These are phyloP conservation scores for Cyclura pinguis DNA, from an alignment of 2,797 vertebrate genomes.

Conservation along the genomic window DNA sequence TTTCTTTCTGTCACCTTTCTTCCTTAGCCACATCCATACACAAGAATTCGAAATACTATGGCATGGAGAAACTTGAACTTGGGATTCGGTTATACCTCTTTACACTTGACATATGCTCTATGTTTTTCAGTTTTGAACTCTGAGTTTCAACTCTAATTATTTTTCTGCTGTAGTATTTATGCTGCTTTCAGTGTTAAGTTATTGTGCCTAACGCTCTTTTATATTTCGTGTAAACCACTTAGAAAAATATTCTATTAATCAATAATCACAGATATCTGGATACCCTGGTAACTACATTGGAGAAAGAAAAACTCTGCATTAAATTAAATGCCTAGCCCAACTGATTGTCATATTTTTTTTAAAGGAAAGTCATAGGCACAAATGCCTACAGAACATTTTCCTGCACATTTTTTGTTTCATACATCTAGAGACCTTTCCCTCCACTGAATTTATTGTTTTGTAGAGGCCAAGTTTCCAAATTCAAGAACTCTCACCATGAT, in stretches of 20 bases:
- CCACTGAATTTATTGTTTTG: neutral
- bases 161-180: too few relatives aligned
- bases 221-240: too few relatives aligned
- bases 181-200: too few relatives aligned
- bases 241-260: neutral
- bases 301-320: neutral
- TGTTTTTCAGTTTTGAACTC: too few relatives aligned
- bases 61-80: too few relatives aligned
- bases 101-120: too few relatives aligned
- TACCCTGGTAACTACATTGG: neutral
- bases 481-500: neutral
- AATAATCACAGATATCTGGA: neutral
- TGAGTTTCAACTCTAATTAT: too few relatives aligned
- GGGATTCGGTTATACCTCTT: too few relatives aligned
- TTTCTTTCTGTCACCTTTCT: too few relatives aligned
- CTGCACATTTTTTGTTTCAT: neutral
- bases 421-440: neutral
- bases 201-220: too few relatives aligned
- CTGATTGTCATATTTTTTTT: neutral
- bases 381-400: neutral
- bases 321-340: neutral
- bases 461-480: neutral
- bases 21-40: too few relatives aligned
- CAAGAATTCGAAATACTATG: too few relatives aligned
- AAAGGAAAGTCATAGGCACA: neutral